Evolutionary conservation across 2,888 invertebrate genomes (phyloP).

Genomic region (Agrochola circellaris): DNA sequence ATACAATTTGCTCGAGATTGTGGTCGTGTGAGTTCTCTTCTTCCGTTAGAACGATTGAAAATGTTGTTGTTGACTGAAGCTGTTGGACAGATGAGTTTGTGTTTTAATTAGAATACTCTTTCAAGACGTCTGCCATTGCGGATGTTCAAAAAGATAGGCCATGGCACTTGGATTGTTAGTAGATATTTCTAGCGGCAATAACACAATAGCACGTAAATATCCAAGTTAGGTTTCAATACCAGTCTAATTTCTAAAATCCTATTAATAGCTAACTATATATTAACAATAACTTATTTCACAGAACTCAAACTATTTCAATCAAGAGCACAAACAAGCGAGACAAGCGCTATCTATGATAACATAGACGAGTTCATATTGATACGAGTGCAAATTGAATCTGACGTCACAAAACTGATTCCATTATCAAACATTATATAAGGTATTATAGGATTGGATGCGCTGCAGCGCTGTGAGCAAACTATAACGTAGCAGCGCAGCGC

Average conservation of each 20-base stretch:
- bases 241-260: background rate
- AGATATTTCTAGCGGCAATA: background rate
- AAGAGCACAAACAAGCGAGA: slow-evolving; percentile 5
- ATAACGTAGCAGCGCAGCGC: slow-evolving; percentile 9
- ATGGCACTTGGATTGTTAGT: background rate
- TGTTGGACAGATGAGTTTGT: background rate
- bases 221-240: background rate
- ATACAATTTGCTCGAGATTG: slow-evolving; percentile 7
- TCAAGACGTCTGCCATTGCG: background rate
- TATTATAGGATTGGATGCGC: slow-evolving; percentile 37
- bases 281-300: too few species aligned
- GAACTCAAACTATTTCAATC: slow-evolving; percentile 24
- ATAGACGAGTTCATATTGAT: slow-evolving; percentile 9
- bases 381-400: slow-evolving; percentile 26
- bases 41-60: background rate
- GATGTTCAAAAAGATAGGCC: background rate
- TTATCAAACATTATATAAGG: slow-evolving; percentile 30
- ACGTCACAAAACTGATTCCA: slow-evolving; percentile 49
- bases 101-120: background rate
- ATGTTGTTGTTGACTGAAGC: too few species aligned
- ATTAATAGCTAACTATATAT: background rate
- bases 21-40: background rate
- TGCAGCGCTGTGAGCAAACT: slow-evolving; percentile 16
- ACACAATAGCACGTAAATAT: background rate
- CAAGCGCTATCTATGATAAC: slow-evolving; percentile 1